Evolutionary conservation across 2,888 invertebrate species (phyloP).

Genomic region (Dioctria linearis): DNA sequence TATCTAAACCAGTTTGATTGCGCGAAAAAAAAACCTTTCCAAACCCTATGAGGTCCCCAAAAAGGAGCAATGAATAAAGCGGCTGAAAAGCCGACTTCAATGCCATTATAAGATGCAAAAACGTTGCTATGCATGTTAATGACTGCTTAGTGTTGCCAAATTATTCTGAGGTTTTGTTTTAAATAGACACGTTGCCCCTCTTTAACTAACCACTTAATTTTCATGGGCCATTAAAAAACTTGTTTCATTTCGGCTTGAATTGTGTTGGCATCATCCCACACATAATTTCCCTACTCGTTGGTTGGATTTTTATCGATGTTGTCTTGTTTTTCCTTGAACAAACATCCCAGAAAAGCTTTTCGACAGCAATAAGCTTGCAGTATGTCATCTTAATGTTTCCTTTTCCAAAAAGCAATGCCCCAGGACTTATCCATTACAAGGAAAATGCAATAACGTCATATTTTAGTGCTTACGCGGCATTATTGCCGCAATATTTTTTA

Average conservation of each 20-base stretch:
- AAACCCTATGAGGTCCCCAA: background rate
- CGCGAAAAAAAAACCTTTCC: background rate
- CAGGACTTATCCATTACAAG: background rate
- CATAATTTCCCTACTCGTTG: background rate
- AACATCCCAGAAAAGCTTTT: constrained; percentile 7
- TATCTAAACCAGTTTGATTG: background rate
- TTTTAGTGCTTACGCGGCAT: constrained; percentile 14
- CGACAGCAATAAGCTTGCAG: background rate
- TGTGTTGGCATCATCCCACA: constrained; percentile 17
- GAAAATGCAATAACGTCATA: constrained; percentile 31
- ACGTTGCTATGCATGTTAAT: constrained; percentile 56
- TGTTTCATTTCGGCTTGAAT: constrained; percentile 24
- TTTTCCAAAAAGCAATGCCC: constrained; percentile 16
- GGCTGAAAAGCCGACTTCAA: background rate
- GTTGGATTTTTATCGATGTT: constrained; percentile 1
- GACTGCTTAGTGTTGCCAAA: constrained; percentile 56
- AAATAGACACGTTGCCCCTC: too few relatives aligned
- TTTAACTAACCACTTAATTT: constrained; percentile 39
- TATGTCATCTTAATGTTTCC: constrained; percentile 55
- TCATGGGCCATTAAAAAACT: constrained; percentile 55
- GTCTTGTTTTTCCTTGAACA: constrained; percentile 24
- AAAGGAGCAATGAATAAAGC: background rate
- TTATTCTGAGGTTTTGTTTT: constrained; percentile 55
- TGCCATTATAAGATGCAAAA: constrained; percentile 36
- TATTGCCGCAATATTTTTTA: constrained; percentile 24